phyloP scores from a whole-genome alignment of 2,888 invertebrate species.

The Augiades crinisus region DNA sequence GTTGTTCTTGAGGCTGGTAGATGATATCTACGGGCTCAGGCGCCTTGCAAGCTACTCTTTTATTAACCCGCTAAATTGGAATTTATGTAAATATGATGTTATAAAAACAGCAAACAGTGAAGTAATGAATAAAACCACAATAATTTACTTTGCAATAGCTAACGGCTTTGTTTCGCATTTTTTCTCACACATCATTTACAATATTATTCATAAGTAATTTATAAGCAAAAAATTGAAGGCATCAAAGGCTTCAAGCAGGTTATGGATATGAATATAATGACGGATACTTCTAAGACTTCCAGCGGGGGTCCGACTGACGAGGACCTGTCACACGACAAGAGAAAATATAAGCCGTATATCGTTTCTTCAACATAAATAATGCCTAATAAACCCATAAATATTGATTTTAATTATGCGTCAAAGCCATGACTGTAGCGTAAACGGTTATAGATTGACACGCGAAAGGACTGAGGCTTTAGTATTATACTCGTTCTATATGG shows the following conservation, averaged over 20 bases:
- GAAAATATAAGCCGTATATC: constrained; percentile 32
- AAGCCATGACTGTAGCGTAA: constrained; percentile 44
- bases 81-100: too few relatives aligned
- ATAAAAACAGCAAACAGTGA: too few relatives aligned
- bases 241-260: constrained; percentile 1
- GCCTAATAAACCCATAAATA: constrained; percentile 51
- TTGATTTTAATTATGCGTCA: constrained; percentile 58
- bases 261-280: constrained; percentile 6
- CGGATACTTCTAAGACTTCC: not conserved
- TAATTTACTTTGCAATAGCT: not conserved
- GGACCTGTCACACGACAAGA: constrained; percentile 30
- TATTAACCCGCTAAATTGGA: too few relatives aligned
- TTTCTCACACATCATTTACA: not conserved
- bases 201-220: not conserved
- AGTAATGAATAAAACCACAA: not conserved
- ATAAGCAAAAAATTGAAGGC: constrained; percentile 3
- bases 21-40: too few relatives aligned
- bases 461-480: constrained; percentile 33
- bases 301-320: constrained; percentile 23
- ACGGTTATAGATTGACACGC: constrained; percentile 43
- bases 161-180: not conserved
- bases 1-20: too few relatives aligned
- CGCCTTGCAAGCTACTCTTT: too few relatives aligned
- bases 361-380: constrained; percentile 30
- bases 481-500: constrained; percentile 34